Base-by-base conservation (phyloP, 2,797 vertebrate genomes). In the Sebastes miniatus region DNA sequence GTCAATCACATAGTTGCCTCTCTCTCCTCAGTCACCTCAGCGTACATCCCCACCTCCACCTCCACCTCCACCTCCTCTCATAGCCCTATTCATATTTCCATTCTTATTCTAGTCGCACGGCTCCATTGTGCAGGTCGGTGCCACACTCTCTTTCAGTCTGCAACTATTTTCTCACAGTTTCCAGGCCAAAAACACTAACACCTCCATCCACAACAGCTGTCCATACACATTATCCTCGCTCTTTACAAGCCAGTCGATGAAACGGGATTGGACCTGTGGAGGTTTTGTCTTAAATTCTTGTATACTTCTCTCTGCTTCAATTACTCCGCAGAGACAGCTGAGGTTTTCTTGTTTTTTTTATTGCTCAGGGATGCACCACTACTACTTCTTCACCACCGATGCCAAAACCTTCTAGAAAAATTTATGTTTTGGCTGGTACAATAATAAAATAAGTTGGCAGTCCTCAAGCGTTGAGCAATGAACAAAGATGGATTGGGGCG, bases 31-130 rank as follows among this genome's bases (percentile, higher is more conserved):
- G 73, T 77, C 81, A 39, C 58, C 77, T 77, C 83, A 34, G 43
- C 4, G 10, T 65, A 1, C 79, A 64, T 32, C 78, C 43, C 27
- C 76, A 66, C 73, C 78, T 31, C 66, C 81, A 47, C 62, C 78
- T 31, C 66, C 79, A 43, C 62, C 64, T 81, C 70, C 62, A 25
- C 16, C 67, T 79, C 62, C 43, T 29, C 82, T 79, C 58, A 31
- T 39, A 74, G 68, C 69, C 39, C 77, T 64, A 58, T 77, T 88
- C 85, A 89, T 85, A 79, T 83, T 87, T 79, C 80, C 59, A 85
- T 93, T 92, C 83, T 83, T 87, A 94, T 94, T 94, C 92, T 77
- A 67, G 80, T 86, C 77, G 75, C 92, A 90, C 77, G 76, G 68
- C 85, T 85, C 77, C 78, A 73, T 88, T 74, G 87, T 87, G 86